Conservation (phyloP, 2,113 vertebrate genomes). For the Gnathonemus longibarbis region DNA sequence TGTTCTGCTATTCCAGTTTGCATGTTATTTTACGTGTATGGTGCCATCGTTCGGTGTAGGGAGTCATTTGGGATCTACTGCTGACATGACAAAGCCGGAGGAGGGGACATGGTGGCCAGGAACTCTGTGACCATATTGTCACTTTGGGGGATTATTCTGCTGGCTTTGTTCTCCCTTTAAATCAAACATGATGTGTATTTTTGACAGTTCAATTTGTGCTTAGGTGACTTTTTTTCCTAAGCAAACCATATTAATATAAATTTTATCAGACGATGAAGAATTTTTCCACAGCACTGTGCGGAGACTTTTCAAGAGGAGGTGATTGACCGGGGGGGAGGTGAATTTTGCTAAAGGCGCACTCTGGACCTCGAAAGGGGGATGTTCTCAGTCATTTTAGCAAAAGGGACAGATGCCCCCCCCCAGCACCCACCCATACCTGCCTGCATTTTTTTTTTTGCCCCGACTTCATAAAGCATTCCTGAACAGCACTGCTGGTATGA, state of each 20-base stretch:
- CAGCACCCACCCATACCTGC: background rate
- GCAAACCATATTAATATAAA: background rate
- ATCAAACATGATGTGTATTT: background rate
- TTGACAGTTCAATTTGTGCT: background rate
- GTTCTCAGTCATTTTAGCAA: background rate
- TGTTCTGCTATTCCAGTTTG: background rate
- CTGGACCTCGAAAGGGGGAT: background rate
- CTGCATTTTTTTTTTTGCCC: background rate
- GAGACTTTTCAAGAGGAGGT: background rate
- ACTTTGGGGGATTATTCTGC: background rate
- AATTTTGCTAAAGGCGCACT: background rate
- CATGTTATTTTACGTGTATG: background rate
- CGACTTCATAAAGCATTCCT: background rate
- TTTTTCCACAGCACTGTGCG: background rate
- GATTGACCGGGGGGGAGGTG: background rate
- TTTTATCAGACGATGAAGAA: background rate
- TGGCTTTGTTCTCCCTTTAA: background rate
- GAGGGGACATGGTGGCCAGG: background rate
- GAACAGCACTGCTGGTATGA: background rate
- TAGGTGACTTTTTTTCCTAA: background rate
- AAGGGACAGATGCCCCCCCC: background rate
- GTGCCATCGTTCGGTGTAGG: background rate
- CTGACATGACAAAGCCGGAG: background rate
- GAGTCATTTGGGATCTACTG: background rate
- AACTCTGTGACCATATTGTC: background rate